Evolutionary conservation across 2,113 vertebrate species (phyloP).

Genomic region (Buteo buteo): DNA sequence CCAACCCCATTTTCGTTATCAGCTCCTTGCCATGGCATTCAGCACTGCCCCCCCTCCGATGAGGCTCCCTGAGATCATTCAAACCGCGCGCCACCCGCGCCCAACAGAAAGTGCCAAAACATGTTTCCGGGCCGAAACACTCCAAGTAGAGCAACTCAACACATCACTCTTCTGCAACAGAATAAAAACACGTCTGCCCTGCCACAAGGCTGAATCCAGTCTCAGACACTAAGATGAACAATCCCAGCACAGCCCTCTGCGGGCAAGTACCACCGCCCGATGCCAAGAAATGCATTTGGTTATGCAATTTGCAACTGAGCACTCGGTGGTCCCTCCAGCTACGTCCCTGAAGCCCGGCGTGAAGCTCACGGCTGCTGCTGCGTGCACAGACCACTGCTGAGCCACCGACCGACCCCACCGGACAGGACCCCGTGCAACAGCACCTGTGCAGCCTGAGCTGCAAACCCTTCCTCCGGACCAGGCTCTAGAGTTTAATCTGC

Average conservation of each 20-base stretch:
- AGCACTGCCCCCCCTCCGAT: rapidly evolving
- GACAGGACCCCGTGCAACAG: not conserved
- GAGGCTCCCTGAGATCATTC: not conserved
- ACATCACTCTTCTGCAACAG: not conserved
- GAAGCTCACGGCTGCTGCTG: not conserved
- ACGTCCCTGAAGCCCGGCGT: rapidly evolving
- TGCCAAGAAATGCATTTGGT: not conserved
- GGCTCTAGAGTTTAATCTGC: not conserved
- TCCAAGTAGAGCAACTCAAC: not conserved
- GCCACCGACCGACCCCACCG: rapidly evolving
- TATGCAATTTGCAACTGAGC: not conserved
- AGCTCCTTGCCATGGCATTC: not conserved
- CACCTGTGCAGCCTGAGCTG: not conserved
- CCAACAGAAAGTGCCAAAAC: rapidly evolving
- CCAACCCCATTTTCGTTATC: rapidly evolving
- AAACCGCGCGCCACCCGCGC: rapidly evolving
- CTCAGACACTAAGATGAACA: not conserved
- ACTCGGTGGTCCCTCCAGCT: not conserved
- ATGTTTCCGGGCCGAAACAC: not conserved
- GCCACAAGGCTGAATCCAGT: not conserved
- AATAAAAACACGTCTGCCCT: not conserved
- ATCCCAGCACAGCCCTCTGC: not conserved
- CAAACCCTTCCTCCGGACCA: not conserved
- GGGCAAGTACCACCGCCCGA: not conserved
- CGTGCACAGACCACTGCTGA: not conserved